phyloP scores from a whole-genome alignment of 2,888 invertebrate species.

The Glaucopsyche alexis region DNA sequence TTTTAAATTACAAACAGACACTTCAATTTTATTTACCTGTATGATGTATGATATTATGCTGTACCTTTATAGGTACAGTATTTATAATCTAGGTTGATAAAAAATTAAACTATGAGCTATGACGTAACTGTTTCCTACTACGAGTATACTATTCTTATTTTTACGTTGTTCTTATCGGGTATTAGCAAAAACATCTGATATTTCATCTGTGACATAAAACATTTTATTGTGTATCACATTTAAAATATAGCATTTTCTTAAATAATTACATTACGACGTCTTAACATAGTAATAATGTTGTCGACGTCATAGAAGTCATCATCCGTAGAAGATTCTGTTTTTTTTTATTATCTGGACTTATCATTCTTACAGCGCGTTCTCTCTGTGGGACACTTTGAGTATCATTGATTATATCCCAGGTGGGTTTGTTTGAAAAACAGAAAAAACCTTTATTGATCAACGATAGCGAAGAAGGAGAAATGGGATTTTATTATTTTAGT shows the following conservation, averaged over 20 bases:
- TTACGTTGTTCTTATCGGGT: not conserved
- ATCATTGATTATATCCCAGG: constrained; percentile 19
- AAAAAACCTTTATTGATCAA: not conserved
- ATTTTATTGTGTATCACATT: not conserved
- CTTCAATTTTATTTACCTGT: too few species aligned
- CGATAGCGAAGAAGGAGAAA: not conserved
- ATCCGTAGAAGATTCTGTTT: not conserved
- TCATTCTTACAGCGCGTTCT: not conserved
- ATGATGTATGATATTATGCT: too few species aligned
- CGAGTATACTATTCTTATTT: not conserved
- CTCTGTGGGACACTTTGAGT: constrained; percentile 9
- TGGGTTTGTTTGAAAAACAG: not conserved
- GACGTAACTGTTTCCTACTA: too few species aligned
- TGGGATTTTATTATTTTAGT: not conserved
- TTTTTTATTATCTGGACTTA: not conserved
- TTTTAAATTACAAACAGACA: too few species aligned
- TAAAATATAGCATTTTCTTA: not conserved
- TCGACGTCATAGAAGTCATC: too few species aligned
- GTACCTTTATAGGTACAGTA: too few species aligned
- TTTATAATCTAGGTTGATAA: too few species aligned
- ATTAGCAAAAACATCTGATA: not conserved
- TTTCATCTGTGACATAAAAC: not conserved
- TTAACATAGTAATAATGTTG: too few species aligned
- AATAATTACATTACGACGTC: not conserved
- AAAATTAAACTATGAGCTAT: too few species aligned